These are phyloP conservation scores for Aricia agestis DNA, from an alignment of 1,140 invertebrate genomes.

Conservation along the genomic window DNA sequence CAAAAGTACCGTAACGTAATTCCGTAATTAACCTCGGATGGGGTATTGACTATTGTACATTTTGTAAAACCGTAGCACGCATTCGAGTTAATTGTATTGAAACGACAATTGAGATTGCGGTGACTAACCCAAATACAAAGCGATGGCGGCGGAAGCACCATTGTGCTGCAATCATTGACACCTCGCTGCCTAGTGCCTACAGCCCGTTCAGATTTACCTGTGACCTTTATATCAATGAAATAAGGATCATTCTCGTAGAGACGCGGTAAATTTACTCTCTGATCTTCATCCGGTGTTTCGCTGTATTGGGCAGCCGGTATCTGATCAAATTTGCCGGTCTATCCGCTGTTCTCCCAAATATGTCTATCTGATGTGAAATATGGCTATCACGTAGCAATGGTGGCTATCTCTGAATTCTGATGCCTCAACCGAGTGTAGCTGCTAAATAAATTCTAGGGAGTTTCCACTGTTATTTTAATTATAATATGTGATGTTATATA, in stretches of 20 bases:
- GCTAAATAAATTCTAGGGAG: not conserved
- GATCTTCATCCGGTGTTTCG: not conserved
- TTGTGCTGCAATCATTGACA: constrained; percentile 72
- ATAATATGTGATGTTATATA: no score
- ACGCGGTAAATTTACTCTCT: not conserved
- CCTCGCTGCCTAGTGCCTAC: constrained; percentile 61
- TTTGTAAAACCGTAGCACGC: constrained; percentile 29
- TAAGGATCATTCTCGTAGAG: constrained; percentile 18
- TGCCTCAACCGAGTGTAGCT: not conserved
- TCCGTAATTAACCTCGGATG: constrained; percentile 23
- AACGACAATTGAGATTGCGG: constrained; percentile 63
- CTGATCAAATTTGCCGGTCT: not conserved
- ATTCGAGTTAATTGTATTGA: constrained; percentile 59
- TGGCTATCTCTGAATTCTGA: no score
- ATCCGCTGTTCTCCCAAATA: not conserved
- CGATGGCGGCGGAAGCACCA: constrained; percentile 60
- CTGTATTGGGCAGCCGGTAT: not conserved
- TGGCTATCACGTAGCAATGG: not conserved
- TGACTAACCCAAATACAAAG: constrained; percentile 73
- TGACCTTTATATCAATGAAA: not conserved
- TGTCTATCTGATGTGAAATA: not conserved
- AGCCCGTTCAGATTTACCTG: constrained; percentile 35
- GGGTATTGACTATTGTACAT: constrained; percentile 14
- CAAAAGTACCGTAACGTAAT: constrained; percentile 14
- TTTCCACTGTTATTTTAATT: no score